These are phyloP conservation scores for Dasysyrphus albostriatus DNA, from an alignment of 2,888 invertebrate species.

Conservation along the genomic window DNA sequence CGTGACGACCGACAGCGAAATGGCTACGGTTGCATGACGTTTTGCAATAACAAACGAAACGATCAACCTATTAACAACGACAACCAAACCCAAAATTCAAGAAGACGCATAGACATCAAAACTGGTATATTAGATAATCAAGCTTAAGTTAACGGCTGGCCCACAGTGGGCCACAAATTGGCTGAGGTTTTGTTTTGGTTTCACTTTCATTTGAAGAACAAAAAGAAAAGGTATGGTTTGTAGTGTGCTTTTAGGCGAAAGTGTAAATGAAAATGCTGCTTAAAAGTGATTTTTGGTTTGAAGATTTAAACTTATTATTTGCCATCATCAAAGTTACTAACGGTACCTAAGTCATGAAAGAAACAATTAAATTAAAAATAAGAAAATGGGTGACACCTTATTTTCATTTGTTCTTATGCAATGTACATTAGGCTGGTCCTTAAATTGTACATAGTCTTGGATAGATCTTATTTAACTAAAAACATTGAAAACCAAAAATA, in stretches of 20 bases:
- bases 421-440: too few species aligned
- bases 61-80: conserved; percentile 34
- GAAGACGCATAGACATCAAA: conserved; percentile 47
- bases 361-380: too few species aligned
- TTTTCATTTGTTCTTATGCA: too few species aligned
- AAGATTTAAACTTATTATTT: neutral
- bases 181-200: conserved; percentile 71
- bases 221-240: neutral
- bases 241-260: conserved; percentile 76
- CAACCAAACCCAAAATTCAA: neutral
- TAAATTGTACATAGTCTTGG: too few species aligned
- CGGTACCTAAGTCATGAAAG: neutral
- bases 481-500: too few species aligned
- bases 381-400: too few species aligned
- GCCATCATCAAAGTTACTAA: too few species aligned
- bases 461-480: too few species aligned
- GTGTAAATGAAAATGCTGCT: neutral
- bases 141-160: conserved; percentile 32
- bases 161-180: conserved; percentile 49
- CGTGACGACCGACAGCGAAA: conserved; percentile 17
- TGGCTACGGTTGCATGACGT: conserved; percentile 47
- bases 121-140: conserved; percentile 73
- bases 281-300: neutral
- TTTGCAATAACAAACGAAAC: conserved; percentile 59
- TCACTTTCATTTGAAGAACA: conserved; percentile 78